Evolutionary conservation across 2,888 invertebrate species (phyloP), one percentile per base, ranked within the genome.

Genomic region (Pristionchus japonicus): DNA sequence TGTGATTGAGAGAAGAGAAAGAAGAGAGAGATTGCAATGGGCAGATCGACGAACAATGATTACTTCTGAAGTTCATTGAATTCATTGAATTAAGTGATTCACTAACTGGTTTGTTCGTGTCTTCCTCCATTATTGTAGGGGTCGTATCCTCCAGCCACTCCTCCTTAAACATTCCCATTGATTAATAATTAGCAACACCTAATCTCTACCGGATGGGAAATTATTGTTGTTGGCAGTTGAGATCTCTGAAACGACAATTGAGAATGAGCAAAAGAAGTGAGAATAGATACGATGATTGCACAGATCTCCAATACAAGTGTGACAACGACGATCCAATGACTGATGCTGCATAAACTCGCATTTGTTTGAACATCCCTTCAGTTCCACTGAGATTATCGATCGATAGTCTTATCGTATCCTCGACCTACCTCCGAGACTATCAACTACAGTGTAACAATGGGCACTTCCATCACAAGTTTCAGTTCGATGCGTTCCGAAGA

Each of bases 381-480:
- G 64, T 64, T 64, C 64, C 27, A 64, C 64, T 64, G 64, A 13
- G 23, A n/a, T n/a, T n/a, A n/a, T n/a, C n/a, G n/a, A n/a, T n/a
- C n/a, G n/a, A n/a, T n/a, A n/a, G n/a, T n/a, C n/a, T n/a, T n/a
- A n/a, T n/a, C n/a, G n/a, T n/a, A n/a, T n/a, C n/a, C n/a, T n/a
- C n/a, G 13, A 34, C 31, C 34, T 34, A 67, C 67, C 67, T 34
- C 67, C 67, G 1, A 67, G 67, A 34, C 67, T 67, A 17, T 67
- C 67, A 34, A 67, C 67, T 34, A 67, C 67, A 17, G 67, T 67
- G 27, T 67, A 67, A 27, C 67, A 67, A 34, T 67, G 67, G 31
- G 67, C 67, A 67, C 67, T 67, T 61, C 61, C 61, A 61, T 61
- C 61, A 34, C 67, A 67, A 31, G 27, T 67, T 27, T 67, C 67